These are phyloP conservation scores for Vipera ursinii DNA, from an alignment of 2,797 vertebrate species.

Conservation along the genomic window DNA sequence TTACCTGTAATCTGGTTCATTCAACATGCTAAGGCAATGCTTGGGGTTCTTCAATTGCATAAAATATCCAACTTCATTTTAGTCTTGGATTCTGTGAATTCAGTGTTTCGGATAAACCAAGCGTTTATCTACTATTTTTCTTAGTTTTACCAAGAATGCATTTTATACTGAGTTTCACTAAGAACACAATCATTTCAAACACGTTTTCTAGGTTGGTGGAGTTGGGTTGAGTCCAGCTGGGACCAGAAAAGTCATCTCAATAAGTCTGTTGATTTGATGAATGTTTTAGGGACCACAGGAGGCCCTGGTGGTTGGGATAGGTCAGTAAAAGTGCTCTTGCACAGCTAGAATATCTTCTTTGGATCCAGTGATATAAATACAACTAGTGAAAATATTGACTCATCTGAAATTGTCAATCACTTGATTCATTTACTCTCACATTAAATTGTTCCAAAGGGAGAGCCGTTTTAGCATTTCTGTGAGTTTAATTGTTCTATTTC, in stretches of 20 bases:
- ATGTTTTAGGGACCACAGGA: not conserved
- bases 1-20: not conserved
- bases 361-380: not conserved
- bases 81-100: not conserved
- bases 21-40: not conserved
- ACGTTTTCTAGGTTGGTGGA: not conserved
- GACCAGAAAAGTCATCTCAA: not conserved
- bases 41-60: not conserved
- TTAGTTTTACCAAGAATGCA: not conserved
- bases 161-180: not conserved
- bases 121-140: not conserved
- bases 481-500: not conserved
- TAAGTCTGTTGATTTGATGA: not conserved
- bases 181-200: not conserved
- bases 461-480: not conserved
- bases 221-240: not conserved
- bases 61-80: not conserved
- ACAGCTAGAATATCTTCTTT: not conserved
- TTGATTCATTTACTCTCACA: conserved; percentile 22
- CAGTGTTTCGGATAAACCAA: not conserved
- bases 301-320: not conserved
- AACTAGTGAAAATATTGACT: not conserved
- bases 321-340: not conserved
- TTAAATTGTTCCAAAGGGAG: not conserved
- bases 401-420: conserved; percentile 25